Base-by-base conservation (phyloP, 2,888 invertebrate species). In the Melikaiella ostensackeni region DNA sequence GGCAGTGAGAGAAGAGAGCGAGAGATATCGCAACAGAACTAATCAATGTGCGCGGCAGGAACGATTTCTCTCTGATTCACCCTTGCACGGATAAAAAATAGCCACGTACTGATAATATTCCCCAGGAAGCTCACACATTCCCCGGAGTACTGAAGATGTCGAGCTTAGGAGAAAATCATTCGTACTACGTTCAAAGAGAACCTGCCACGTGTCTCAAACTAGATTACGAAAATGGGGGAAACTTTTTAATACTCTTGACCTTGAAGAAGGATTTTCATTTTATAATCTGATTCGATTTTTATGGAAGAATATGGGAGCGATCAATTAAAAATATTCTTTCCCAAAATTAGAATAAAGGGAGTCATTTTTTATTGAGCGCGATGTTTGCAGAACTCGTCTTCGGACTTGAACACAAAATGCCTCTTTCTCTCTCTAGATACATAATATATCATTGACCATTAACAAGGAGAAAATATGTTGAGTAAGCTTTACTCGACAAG, bases 1-100 rank as follows among this genome's bases (percentile, higher is more conserved):
- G 70, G 70, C 42, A 46, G 46, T 66, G 66, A 73, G 77, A 82
- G 84, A 82, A 75, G 80, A 81, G 83, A 79, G 80, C 77, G 81
- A 80, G 83, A 80, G 85, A 88, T 84, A 86, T 86, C 85, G 86
- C 82, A 85, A 84, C 84, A 82, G 84, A 88, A 87, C 88, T 86
- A 88, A 87, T 88, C 88, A 88, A 88, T 86, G 87, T 64, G 30
- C 70, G 83, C 82, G 83, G 82, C 84, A 80, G 83, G 82, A 84
- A 81, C 85, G 82, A 87, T 87, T 84, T 85, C 81, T 84, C 81
- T 83, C 81, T 81, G 80, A 74, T 80, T 82, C 81, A 50, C 78
- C 79, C 57, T 38, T 42, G 55, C 55, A 61, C 73, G 80, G 79
- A 83, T 84, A 83, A 86, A 87, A 86, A 86, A 83, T 83, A 85